Evolutionary conservation across 2,797 vertebrate genomes (phyloP), one percentile per base, ranked within the genome.

Genomic region (Hyperoplus lanceolatus): DNA sequence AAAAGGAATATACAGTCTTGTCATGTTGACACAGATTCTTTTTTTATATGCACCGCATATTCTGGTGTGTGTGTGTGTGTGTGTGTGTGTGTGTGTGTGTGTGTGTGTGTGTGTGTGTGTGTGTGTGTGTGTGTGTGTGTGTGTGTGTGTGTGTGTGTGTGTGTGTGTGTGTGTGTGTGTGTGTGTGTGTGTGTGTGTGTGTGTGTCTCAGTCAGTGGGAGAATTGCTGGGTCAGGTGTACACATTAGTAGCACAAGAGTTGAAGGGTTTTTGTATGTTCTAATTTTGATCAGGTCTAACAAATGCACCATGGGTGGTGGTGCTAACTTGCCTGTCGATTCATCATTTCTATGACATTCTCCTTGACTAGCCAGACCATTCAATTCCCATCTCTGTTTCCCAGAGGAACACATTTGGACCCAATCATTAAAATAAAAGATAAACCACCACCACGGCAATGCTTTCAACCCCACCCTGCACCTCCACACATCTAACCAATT

Each of bases 1-100:
- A 80, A 73, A 70, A 7, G 18, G 71, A 29, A 29, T 29, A 70
- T 43, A 41, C 29, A 79, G 74, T 50, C 70, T 70, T 85, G 86
- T 89, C 86, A 80, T 60, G 81, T 77, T 89, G 90, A 87, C 87
- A 80, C 39, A 36, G 59, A 79, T 77, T 79, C 21, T 75, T 80
- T 29, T 29, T 29, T 60, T 41, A 49, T 66, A 43, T 63, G 38
- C 43, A 29, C 29, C 4, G 5, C 46, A 41, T 76, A 18, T 57
- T 70, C 49, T 51, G 41, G 6, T 55, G 36, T 57, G 63, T 62
- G 42, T 50, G 57, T 10, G 49, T 12, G 42, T 36, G 43, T 29
- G 16, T 12, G 8, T 12, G 18, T 36, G n/a, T 10, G n/a, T 51
- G 49, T 12, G 42, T 36, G 43, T 29, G 16, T 12, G 8, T 12